These are phyloP conservation scores for Limonius californicus DNA, from an alignment of 1,140 invertebrate genomes.

Conservation along the genomic window DNA sequence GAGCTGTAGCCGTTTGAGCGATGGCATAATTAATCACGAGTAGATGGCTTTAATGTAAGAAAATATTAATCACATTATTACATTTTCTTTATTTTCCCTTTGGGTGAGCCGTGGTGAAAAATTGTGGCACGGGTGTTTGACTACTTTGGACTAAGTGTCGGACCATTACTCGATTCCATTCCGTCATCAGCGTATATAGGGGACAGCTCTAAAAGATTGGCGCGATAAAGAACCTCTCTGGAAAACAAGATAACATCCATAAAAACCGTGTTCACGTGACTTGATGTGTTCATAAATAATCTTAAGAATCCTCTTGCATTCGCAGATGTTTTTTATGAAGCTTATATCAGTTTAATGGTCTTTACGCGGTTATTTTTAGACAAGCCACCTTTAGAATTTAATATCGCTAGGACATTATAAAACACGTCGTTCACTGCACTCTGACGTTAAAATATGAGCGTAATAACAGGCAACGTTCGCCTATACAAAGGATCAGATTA, in stretches of 20 bases:
- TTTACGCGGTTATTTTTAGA: background rate
- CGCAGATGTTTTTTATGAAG: constrained; percentile 1
- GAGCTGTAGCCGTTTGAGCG: background rate
- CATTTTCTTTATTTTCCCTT: too few relatives aligned
- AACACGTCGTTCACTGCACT: background rate
- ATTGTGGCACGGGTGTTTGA: too few relatives aligned
- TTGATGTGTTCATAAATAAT: constrained; percentile 1
- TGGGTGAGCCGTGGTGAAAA: too few relatives aligned
- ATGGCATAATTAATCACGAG: background rate
- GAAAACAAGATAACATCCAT: constrained; percentile 1
- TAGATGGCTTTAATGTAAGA: background rate
- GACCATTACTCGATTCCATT: background rate
- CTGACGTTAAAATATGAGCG: background rate
- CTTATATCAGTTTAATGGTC: background rate
- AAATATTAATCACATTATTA: background rate
- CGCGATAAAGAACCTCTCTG: background rate
- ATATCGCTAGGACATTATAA: background rate
- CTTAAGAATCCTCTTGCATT: background rate
- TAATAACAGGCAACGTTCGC: background rate
- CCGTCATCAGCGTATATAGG: background rate
- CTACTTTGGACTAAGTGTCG: background rate
- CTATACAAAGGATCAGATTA: background rate
- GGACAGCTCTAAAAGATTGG: background rate
- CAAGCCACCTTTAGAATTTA: background rate
- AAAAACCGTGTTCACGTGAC: background rate